Percentiles rank a stretch among this genome's conserved stretches.
These are phyloP conservation scores for Dryobota labecula DNA, from an alignment of 2,888 invertebrate genomes.

Conservation along the genomic window DNA sequence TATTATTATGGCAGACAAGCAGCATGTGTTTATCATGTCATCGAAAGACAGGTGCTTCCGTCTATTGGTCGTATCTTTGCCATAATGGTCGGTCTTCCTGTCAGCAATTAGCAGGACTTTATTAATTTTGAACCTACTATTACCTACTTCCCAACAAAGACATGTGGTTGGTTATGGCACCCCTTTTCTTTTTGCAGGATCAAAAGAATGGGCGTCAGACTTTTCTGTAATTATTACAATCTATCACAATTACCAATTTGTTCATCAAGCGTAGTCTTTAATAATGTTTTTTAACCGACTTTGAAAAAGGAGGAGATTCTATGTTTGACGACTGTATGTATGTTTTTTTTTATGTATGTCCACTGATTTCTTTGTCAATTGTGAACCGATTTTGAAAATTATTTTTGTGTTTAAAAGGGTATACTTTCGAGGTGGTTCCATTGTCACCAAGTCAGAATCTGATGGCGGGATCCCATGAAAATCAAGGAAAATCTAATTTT, in stretches of 20 bases:
- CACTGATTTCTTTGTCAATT: too few species aligned
- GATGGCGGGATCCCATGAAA: too few species aligned
- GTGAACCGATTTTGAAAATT: too few species aligned
- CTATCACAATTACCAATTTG: slow-evolving; percentile 7
- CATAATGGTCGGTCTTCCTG: slow-evolving; percentile 20
- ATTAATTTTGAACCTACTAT: slow-evolving; percentile 11
- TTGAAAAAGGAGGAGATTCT: too few species aligned
- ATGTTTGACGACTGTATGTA: too few species aligned
- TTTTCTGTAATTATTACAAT: neutral
- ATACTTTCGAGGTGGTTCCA: too few species aligned
- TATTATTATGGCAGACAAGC: slow-evolving; percentile 41
- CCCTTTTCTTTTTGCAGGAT: neutral
- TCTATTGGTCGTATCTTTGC: slow-evolving; percentile 17
- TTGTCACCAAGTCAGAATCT: too few species aligned
- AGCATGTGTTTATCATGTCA: slow-evolving; percentile 30
- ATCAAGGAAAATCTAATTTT: too few species aligned
- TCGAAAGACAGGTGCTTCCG: slow-evolving; percentile 42
- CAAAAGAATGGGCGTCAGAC: neutral
- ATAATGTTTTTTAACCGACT: neutral
- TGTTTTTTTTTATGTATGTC: too few species aligned
- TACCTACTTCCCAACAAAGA: slow-evolving; percentile 1
- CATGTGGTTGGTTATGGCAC: slow-evolving; percentile 5
- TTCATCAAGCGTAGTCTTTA: slow-evolving; percentile 1
- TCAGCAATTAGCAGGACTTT: slow-evolving; percentile 18
- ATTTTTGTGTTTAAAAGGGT: too few species aligned